Conservation (phyloP, 2,797 vertebrate genomes). For the Etheostoma nigrum region DNA sequence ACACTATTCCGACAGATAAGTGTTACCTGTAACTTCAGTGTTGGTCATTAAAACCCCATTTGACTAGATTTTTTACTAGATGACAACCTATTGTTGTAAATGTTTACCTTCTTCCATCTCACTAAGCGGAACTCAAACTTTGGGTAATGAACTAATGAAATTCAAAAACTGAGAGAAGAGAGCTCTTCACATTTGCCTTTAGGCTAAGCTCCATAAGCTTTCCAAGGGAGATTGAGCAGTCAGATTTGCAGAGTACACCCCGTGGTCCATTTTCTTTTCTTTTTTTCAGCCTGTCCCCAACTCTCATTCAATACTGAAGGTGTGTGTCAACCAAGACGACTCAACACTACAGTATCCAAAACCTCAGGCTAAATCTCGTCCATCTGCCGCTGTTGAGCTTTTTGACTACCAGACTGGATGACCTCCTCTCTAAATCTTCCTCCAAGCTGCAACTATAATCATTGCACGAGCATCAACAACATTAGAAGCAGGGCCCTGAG, state of each 20-base stretch:
- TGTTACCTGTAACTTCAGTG: not conserved
- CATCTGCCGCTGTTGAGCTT: not conserved
- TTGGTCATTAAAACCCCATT: not conserved
- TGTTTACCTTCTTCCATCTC: conserved; percentile 1
- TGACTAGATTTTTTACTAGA: not conserved
- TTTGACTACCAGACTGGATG: not conserved
- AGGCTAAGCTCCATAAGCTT: conserved; percentile 12
- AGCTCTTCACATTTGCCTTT: conserved; percentile 24
- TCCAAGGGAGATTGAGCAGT: not conserved
- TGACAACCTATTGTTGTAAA: not conserved
- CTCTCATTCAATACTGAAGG: not conserved
- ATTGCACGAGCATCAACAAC: no score
- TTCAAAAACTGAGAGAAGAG: conserved; percentile 15
- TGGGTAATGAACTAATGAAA: conserved; percentile 11
- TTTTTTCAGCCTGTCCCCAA: not conserved
- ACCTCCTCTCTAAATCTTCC: not conserved
- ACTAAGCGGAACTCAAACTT: not conserved
- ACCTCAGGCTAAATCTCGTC: no score
- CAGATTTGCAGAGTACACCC: not conserved
- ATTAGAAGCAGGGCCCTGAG: no score
- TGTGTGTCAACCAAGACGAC: not conserved
- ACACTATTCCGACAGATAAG: conserved; percentile 2
- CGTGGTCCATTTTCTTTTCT: not conserved
- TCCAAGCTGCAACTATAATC: not conserved
- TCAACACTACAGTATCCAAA: not conserved